A percentile compares a stretch with the other conserved stretches of the same genome.
These are phyloP conservation scores for Stenodera caucasica DNA, from an alignment of 2,888 invertebrate genomes.

Conservation along the genomic window DNA sequence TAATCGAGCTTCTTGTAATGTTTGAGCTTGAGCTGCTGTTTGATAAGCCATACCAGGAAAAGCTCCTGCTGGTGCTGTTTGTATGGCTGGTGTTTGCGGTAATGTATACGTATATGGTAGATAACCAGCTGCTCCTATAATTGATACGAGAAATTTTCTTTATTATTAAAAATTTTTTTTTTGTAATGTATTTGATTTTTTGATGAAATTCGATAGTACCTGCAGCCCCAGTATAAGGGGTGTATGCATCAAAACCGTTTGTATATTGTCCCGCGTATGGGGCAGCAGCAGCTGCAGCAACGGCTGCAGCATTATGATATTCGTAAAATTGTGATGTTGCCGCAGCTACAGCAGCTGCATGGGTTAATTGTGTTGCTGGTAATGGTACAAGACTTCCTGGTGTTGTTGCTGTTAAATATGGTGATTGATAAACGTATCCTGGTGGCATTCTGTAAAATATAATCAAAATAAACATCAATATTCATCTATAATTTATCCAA, in stretches of 20 bases:
- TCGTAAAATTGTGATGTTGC: constrained; percentile 84
- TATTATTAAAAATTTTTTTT: background rate
- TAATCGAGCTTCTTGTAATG: constrained; percentile 76
- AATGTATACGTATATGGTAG: constrained; percentile 74
- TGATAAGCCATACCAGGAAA: constrained; percentile 68
- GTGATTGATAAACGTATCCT: constrained; percentile 77
- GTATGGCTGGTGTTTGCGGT: constrained; percentile 63
- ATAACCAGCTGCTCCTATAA: constrained; percentile 63
- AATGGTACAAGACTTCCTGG: constrained; percentile 70
- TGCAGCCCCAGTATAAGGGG: constrained; percentile 72
- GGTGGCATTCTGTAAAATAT: constrained; percentile 68
- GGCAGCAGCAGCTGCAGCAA: constrained; percentile 65
- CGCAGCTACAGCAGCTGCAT: constrained; percentile 76
- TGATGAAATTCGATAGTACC: constrained; percentile 29
- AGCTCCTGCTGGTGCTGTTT: constrained; percentile 58
- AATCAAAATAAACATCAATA: constrained; percentile 1
- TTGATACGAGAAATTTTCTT: background rate
- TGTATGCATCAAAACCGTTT: constrained; percentile 71
- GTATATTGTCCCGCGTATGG: constrained; percentile 75
- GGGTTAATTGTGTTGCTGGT: constrained; percentile 67
- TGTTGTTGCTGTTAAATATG: constrained; percentile 66
- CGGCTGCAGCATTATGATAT: constrained; percentile 66
- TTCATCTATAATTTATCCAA: too few relatives aligned
- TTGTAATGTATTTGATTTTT: background rate
- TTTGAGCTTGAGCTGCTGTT: constrained; percentile 63